Conservation (phyloP, 2,888 invertebrate genomes). For the Amphipoea oculea region DNA sequence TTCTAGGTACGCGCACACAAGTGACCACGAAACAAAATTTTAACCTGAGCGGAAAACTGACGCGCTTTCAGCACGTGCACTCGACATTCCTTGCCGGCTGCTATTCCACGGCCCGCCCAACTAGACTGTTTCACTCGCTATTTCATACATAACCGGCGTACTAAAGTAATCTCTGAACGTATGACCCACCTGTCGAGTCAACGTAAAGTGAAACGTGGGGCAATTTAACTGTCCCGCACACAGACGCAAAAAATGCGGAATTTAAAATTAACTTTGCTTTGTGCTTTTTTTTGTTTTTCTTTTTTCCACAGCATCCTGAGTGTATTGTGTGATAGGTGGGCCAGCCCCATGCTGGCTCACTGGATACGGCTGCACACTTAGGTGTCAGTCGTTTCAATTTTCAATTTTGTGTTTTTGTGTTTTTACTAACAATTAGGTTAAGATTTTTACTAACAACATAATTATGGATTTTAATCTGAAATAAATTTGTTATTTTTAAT, state of each 20-base stretch:
- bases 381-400: too few species aligned
- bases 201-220: neutral
- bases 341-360: too few species aligned
- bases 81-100: slow-evolving; percentile 15
- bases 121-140: slow-evolving; percentile 16
- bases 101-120: slow-evolving; percentile 19
- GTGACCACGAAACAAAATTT: slow-evolving; percentile 10
- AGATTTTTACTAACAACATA: too few species aligned
- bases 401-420: too few species aligned
- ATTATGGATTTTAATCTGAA: too few species aligned
- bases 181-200: slow-evolving; percentile 61
- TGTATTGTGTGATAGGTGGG: too few species aligned
- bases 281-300: too few species aligned
- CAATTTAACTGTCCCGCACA: slow-evolving; percentile 8
- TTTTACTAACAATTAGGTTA: too few species aligned
- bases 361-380: too few species aligned
- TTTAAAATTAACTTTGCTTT: neutral
- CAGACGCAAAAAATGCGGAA: neutral
- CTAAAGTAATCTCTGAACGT: slow-evolving; percentile 32
- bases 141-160: slow-evolving; percentile 48
- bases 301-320: too few species aligned
- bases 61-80: slow-evolving; percentile 35
- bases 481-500: too few species aligned
- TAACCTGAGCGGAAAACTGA: slow-evolving; percentile 10
- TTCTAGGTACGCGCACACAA: neutral